These are phyloP conservation scores for Charadrius vociferus DNA, from an alignment of 2,113 vertebrate species.

Conservation along the genomic window DNA sequence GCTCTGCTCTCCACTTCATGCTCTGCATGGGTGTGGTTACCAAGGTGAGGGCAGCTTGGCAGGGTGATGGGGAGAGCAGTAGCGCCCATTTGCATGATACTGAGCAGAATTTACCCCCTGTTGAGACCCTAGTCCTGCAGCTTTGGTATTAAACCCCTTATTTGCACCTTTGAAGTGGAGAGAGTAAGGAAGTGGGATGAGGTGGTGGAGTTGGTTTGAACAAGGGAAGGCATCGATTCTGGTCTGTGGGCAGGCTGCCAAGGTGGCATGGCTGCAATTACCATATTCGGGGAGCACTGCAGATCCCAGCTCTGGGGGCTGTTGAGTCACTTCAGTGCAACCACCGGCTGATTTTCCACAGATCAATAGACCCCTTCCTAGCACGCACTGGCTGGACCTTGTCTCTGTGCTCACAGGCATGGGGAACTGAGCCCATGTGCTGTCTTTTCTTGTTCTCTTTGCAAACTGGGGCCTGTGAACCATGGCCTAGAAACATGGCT, in stretches of 20 bases:
- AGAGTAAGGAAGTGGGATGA: not conserved
- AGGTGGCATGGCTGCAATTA: not conserved
- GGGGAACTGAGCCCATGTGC: not conserved
- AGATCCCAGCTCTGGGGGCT: not conserved
- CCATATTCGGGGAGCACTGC: not conserved
- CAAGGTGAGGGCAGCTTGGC: not conserved
- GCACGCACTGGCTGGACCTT: not conserved
- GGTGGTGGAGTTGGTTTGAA: not conserved
- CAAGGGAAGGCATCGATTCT: not conserved
- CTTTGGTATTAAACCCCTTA: not conserved
- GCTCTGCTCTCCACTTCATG: not conserved
- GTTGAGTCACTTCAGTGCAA: conserved; percentile 39
- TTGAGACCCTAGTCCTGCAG: not conserved
- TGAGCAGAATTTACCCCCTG: not conserved
- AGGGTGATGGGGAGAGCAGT: not conserved
- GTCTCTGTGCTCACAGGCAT: not conserved
- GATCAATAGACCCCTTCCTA: conserved; percentile 61
- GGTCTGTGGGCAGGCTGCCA: conserved; percentile 33
- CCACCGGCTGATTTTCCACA: conserved; percentile 68
- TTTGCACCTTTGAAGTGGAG: not conserved
- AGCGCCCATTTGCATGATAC: not conserved
- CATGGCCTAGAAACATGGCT: not conserved
- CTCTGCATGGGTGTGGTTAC: not conserved
- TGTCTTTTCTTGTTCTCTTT: not conserved
- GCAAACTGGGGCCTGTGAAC: not conserved